These are phyloP conservation scores for Platycheirus albimanus DNA, from an alignment of 2,888 invertebrate genomes.

Conservation along the genomic window DNA sequence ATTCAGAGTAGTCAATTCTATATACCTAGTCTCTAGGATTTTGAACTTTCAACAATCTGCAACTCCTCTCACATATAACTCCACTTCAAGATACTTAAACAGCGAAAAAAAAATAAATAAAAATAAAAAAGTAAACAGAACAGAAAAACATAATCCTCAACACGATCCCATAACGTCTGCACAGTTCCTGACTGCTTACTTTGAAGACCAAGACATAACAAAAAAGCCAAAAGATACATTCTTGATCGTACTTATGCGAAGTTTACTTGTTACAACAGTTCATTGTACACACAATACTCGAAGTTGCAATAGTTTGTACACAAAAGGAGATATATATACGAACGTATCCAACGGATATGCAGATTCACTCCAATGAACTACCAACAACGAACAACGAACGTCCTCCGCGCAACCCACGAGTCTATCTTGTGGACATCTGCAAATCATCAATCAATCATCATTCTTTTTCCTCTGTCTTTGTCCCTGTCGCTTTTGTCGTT, in stretches of 20 bases:
- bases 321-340: conserved; percentile 27
- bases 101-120: too few species aligned
- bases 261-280: conserved; percentile 44
- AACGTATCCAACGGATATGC: conserved; percentile 64
- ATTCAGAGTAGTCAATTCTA: too few species aligned
- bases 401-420: conserved; percentile 54
- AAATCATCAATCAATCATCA: conserved; percentile 74
- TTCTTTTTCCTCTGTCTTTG: conserved; percentile 44
- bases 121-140: too few species aligned
- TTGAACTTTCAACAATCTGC: too few species aligned
- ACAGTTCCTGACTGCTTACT: conserved; percentile 18
- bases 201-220: conserved; percentile 1
- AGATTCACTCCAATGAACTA: conserved; percentile 55
- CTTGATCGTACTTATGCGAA: conserved; percentile 40
- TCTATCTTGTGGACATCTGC: conserved; percentile 71
- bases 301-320: conserved; percentile 42
- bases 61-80: too few species aligned
- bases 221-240: conserved; percentile 2
- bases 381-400: conserved; percentile 3
- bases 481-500: conserved; percentile 25
- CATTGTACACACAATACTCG: conserved; percentile 45
- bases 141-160: conserved; percentile 8
- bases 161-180: conserved; percentile 68
- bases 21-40: too few species aligned
- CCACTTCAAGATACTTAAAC: too few species aligned